Base-by-base conservation (phyloP, 2,113 vertebrate species). In the Equus przewalskii region DNA sequence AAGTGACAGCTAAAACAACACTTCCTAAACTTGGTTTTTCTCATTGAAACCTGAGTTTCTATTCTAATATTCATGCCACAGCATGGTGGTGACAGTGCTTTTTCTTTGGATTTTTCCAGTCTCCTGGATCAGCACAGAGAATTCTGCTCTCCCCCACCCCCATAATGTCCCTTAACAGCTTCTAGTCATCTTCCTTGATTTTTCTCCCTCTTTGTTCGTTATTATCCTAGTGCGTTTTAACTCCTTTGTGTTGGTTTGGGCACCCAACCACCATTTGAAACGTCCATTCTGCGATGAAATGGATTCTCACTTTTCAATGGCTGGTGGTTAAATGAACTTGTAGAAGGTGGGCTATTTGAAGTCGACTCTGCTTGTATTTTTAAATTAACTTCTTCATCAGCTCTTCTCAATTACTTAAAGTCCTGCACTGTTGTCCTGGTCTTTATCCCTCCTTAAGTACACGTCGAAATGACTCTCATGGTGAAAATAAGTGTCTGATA, bases 1-100 rank as follows among this genome's bases (percentile, higher is more conserved):
- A 91, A 60, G 79, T 88, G 91, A 76, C 76, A 81, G 28, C 96
- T 92, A 26, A 79, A 94, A 91, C 19, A 87, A 64, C 46, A 41
- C 78, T 81, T 49, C 69, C 16, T 33, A 12, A 46, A 14, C 76
- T 54, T 46, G 33, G 60, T 54, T 88, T 85, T 91, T 41, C 56
- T 84, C 30, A 19, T 58, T 87, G 51, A 67, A 41, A 72, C 13
- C 9, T 49, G 14, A 54, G 44, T 67, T 76, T 88, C 64, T 33
- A 6, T 62, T 92, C 24, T n/a, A 5, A 18, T 46, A 49, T n/a
- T 54, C 36, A 44, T 51, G 36, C 11, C 10, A 2, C 22, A 58
- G 60, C 13, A 1, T 18, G 9, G 5, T 36, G 44, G 60, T 41
- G 10, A 19, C 51, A 26, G 14, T 7, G 1, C 33, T 56, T n/a